These are phyloP conservation scores for Sinonovacula constricta DNA, from an alignment of 1,140 invertebrate species.

Conservation along the genomic window DNA sequence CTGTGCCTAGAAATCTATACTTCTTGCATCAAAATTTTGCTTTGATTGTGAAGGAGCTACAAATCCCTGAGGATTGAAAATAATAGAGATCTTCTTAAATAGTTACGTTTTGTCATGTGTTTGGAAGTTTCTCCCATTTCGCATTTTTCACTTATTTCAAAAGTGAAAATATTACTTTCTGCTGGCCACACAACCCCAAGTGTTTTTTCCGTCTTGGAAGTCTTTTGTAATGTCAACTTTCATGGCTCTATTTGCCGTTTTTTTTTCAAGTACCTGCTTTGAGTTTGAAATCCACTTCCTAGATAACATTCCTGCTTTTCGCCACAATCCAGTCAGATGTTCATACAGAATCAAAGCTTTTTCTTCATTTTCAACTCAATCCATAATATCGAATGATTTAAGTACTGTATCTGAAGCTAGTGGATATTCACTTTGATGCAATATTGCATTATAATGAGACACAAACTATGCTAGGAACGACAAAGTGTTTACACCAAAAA, in stretches of 20 bases:
- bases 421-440: conserved; percentile 1
- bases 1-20: conserved; percentile 17
- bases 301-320: conserved; percentile 13
- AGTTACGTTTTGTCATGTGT: conserved; percentile 25
- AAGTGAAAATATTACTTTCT: conserved; percentile 31
- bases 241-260: conserved; percentile 1
- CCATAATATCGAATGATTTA: conserved; percentile 6
- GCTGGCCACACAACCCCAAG: conserved; percentile 36
- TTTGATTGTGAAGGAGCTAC: conserved; percentile 4
- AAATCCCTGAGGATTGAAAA: conserved; percentile 28
- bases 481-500: conserved; percentile 34
- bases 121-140: no score
- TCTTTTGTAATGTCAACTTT: conserved; percentile 19
- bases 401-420: conserved; percentile 1
- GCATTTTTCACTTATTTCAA: no score
- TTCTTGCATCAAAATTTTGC: conserved; percentile 31
- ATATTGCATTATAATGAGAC: neutral
- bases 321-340: neutral
- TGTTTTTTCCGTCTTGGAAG: conserved; percentile 33
- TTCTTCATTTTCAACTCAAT: no score
- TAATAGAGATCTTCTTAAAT: conserved; percentile 23
- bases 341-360: neutral
- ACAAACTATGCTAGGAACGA: conserved; percentile 40
- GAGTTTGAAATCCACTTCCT: conserved; percentile 35
- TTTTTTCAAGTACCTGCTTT: neutral